Base-by-base conservation (phyloP, 2,113 vertebrate genomes). In the Leptobrachium ailaonicum region DNA sequence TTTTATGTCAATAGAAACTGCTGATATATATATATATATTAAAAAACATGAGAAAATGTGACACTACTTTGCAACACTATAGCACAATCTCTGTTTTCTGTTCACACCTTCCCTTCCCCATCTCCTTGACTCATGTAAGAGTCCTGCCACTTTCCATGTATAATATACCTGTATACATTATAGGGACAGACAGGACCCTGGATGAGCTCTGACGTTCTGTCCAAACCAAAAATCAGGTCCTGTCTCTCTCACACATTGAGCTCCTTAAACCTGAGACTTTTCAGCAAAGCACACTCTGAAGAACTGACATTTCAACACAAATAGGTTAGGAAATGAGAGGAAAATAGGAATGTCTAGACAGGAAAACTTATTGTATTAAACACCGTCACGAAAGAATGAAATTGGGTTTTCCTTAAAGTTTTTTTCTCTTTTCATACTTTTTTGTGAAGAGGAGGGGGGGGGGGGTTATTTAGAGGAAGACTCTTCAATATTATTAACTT, bases 341-440 rank as follows among this genome's bases (percentile, higher is more conserved):
- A 66, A 85, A 85, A 87, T 7, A 67, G 82, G 74, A 83, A 86
- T 84, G 77, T 73, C 83, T 77, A 84, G 86, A 83, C 79, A 83
- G 87, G 83, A 87, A 88, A 75, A 83, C 63, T 83, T 84, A 86
- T 70, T 76, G 85, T 80, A 83, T 80, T 87, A 84, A 85, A 84
- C 86, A 73, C 79, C 41, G 62, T 71, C 78, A 70, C 73, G 77
- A 70, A 71, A 44, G 54, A 78, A 78, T 71, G 67, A 71, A 78
- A 62, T 71, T 41, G 69, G 56, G 69, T 32, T 13, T 78, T 71
- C 63, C 42, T 64, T 71, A 14, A 62, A 66, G 69, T 32, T 13
- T 78, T 71, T 71, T 56, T 64, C 32, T 32, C 13, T 60, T 60
- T 14, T 12, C 13, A 13, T 32, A 32, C 20, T 32, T 32, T 1